phyloP scores from a whole-genome alignment of 2,113 vertebrate species.

The Bubo blakistoni region DNA sequence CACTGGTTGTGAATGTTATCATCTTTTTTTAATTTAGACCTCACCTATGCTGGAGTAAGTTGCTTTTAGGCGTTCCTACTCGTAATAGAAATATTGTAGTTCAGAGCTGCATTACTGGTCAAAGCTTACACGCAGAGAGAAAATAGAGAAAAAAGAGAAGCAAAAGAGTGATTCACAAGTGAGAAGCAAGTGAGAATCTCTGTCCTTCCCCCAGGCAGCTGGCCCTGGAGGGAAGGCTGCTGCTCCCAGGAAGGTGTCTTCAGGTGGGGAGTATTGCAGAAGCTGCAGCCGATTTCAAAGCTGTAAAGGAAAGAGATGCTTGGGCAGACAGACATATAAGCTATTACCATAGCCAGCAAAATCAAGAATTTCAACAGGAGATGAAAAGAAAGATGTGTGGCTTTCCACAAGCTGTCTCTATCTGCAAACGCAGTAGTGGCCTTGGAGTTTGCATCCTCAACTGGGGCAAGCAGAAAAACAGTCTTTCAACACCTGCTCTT shows the following conservation, averaged over 20 bases:
- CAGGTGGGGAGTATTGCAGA: not conserved
- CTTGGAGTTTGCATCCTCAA: not conserved
- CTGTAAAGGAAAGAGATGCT: not conserved
- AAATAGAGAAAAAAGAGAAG: not conserved
- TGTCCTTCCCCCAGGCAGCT: accelerated
- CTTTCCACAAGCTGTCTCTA: not conserved
- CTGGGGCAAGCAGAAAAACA: not conserved
- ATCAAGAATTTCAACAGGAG: not conserved
- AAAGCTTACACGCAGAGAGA: not conserved
- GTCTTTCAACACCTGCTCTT: not conserved
- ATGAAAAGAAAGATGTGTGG: not conserved
- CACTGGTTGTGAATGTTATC: not conserved
- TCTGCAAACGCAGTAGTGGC: not conserved
- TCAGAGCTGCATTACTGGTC: not conserved
- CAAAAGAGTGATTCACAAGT: not conserved
- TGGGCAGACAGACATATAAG: not conserved
- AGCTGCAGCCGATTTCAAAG: not conserved
- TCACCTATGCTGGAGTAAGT: not conserved
- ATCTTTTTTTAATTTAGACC: not conserved
- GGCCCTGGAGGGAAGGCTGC: not conserved
- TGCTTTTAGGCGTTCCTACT: not conserved
- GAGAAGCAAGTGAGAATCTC: not conserved
- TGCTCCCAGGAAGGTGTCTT: accelerated
- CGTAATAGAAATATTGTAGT: not conserved
- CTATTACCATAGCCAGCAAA: not conserved